phyloP scores from a whole-genome alignment of 2,113 vertebrate species.

The Paramormyrops kingsleyae region DNA sequence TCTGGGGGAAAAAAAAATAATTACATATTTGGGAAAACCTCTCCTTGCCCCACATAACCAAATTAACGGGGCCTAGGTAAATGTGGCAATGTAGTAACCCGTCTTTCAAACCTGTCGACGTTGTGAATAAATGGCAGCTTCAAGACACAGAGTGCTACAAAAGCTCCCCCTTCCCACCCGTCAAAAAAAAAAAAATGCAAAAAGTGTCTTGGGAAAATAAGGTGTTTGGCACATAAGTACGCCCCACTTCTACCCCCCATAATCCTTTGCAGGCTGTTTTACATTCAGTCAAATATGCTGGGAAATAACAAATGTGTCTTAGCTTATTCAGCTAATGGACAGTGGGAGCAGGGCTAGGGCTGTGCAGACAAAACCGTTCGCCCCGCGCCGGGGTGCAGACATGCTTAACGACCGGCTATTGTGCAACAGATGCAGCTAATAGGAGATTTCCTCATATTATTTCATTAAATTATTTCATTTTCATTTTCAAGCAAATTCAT shows the following conservation, averaged over 20 bases:
- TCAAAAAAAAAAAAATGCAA: neutral
- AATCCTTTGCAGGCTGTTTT: neutral
- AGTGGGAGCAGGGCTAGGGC: neutral
- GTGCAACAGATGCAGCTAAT: neutral
- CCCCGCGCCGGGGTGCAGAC: neutral
- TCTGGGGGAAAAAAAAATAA: slow-evolving; percentile 66
- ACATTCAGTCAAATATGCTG: neutral
- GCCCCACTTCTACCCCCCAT: neutral
- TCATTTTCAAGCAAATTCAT: neutral
- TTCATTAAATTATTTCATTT: slow-evolving; percentile 3
- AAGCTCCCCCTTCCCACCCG: neutral
- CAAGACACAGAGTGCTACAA: slow-evolving; percentile 35
- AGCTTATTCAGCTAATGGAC: neutral
- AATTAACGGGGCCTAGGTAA: slow-evolving; percentile 70
- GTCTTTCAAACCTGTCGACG: slow-evolving; percentile 68
- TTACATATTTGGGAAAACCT: slow-evolving; percentile 71
- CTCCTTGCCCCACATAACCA: slow-evolving; percentile 68
- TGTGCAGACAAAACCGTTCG: neutral
- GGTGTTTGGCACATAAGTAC: slow-evolving; percentile 4
- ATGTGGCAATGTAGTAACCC: slow-evolving; percentile 63
- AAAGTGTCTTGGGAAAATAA: neutral
- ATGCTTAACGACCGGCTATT: neutral
- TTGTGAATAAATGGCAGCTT: slow-evolving; percentile 47
- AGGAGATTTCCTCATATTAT: neutral
- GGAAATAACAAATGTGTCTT: neutral